Percentiles rank a stretch among this genome's conserved stretches.
Conservation (phyloP, 2,888 invertebrate genomes). For the Cataglyphis livida region DNA sequence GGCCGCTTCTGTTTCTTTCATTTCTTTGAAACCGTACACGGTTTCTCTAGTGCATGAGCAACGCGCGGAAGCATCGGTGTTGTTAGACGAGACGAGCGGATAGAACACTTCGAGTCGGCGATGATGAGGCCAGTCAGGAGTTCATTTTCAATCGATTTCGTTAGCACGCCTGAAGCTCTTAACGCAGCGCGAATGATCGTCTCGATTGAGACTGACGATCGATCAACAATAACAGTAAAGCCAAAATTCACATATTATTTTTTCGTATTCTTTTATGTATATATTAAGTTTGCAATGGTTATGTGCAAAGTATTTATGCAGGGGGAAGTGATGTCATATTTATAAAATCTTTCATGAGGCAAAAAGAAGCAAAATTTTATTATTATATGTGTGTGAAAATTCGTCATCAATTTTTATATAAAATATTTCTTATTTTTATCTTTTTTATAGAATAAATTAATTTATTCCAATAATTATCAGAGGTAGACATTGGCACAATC, state of each 20-base stretch:
- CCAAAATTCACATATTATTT: constrained; percentile 10
- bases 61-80: constrained; percentile 67
- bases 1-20: constrained; percentile 76
- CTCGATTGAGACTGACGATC: not conserved
- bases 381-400: not conserved
- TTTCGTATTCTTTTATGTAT: not conserved
- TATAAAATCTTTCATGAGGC: not conserved
- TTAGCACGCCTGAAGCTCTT: not conserved
- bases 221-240: not conserved
- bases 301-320: not conserved
- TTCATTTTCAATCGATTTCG: constrained; percentile 45
- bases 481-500: not conserved
- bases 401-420: not conserved
- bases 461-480: constrained; percentile 8
- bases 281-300: no score
- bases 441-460: not conserved
- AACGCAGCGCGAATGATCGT: constrained; percentile 10
- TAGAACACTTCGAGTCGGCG: constrained; percentile 28
- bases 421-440: not conserved
- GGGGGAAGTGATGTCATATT: not conserved
- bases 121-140: constrained; percentile 41
- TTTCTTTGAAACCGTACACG: constrained; percentile 76
- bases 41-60: constrained; percentile 65
- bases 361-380: not conserved
- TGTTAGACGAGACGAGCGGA: constrained; percentile 39